Conservation (phyloP, 2,888 invertebrate species). For the Macropis europaea region DNA sequence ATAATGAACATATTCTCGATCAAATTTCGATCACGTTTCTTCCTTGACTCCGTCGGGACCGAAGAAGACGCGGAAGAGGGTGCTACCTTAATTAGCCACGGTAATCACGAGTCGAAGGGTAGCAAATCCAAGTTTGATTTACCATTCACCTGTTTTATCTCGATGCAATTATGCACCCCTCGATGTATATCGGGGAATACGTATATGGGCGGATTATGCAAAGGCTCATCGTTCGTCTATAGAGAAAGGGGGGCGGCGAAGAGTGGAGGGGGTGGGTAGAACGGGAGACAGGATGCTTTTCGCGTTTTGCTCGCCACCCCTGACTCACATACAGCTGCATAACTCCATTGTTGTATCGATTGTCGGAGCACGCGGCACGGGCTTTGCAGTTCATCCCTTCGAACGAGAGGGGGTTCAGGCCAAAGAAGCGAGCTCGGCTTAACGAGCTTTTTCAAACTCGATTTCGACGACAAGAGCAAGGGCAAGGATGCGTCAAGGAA, state of each 20-base stretch:
- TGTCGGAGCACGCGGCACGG: conserved; percentile 40
- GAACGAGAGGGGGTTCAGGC: conserved; percentile 9
- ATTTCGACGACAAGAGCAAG: conserved; percentile 51
- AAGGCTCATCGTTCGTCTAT: conserved; percentile 65
- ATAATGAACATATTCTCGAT: no score
- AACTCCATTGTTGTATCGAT: conserved; percentile 68
- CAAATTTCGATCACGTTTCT: neutral
- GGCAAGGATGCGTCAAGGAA: conserved; percentile 35
- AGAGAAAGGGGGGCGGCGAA: neutral
- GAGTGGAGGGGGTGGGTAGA: neutral
- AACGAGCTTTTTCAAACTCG: conserved; percentile 66
- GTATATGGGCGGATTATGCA: conserved; percentile 71
- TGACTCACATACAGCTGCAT: conserved; percentile 61
- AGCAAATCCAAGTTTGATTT: conserved; percentile 73
- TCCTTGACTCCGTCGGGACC: neutral
- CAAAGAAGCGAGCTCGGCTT: conserved; percentile 53
- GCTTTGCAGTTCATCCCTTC: conserved; percentile 53
- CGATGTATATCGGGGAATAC: conserved; percentile 58
- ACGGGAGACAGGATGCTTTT: conserved; percentile 49
- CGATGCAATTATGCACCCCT: conserved; percentile 77
- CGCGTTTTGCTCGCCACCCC: conserved; percentile 57
- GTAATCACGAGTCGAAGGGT: conserved; percentile 61
- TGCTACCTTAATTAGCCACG: conserved; percentile 64
- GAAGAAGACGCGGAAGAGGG: conserved; percentile 14
- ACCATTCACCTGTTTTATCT: conserved; percentile 76